Base-by-base conservation (phyloP, 2,888 invertebrate genomes). In the Melolontha melolontha region DNA sequence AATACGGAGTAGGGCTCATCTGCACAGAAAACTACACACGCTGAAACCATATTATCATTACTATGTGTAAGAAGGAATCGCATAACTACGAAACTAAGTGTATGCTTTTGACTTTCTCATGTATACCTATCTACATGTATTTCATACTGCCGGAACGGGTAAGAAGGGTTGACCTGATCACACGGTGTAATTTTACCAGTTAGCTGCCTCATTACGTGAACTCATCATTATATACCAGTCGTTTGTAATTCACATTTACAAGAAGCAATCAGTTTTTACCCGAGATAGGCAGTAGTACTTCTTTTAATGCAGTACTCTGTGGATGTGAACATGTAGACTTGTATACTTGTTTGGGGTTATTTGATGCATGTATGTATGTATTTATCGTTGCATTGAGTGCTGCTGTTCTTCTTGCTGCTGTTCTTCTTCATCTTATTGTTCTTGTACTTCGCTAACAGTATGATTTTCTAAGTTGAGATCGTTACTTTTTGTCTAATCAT, bases 111-210 rank as follows among this genome's bases (percentile, higher is more conserved):
- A 34, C 34, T 34, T 34, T 34, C 34, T 34, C 34, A 34, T 34
- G 34, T 10, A 34, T 34, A 10, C 10, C 6, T 34, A 34, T 34
- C 6, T 34, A 6, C 34, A 34, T 34, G 34, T 34, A 6, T 34
- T 11, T 16, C 44, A 6, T 44, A 16, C 12, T 44, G 5, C 44
- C n/a, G 12, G 14, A 16, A 44, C 44, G 44, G 12, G 40, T 66
- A 57, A 59, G 34, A 40, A 40, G 66, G 66, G 66, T 66, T 66
- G 57, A 59, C 59, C 59, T 17, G 57, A 49, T 62, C 62, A 76
- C 77, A 76, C 76, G 77, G 76, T 76, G 74, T 72, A 75, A 76
- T 77, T 75, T 74, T 67, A 67, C 71, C 69, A 71, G 69, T 71
- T 73, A 72, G 69, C 67, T 68, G 34, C 6, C 67, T 67, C 66